Evolutionary conservation across 2,888 invertebrate genomes (phyloP).

Genomic region (Mesopsocus fuscifrons): DNA sequence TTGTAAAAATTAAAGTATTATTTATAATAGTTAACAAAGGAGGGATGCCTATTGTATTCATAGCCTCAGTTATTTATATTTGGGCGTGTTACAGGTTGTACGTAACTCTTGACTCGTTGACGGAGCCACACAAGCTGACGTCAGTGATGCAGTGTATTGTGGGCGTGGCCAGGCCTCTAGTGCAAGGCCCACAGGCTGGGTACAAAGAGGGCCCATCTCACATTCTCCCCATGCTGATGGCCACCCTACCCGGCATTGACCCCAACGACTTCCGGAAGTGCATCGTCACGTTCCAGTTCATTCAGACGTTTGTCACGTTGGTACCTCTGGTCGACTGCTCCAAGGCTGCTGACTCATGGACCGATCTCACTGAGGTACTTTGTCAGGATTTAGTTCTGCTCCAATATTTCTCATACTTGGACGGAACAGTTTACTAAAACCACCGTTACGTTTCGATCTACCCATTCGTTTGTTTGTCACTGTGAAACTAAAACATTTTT

Average conservation of each 20-base stretch:
- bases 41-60: no score
- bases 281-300: slow-evolving; percentile 55
- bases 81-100: slow-evolving; percentile 34
- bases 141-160: slow-evolving; percentile 51
- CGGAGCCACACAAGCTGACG: slow-evolving; percentile 70
- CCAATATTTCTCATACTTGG: no score
- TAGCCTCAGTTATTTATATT: no score
- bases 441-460: no score
- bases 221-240: slow-evolving; percentile 59
- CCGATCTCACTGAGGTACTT: slow-evolving; percentile 44
- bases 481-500: no score
- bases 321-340: slow-evolving; percentile 76
- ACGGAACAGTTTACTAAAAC: no score
- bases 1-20: no score
- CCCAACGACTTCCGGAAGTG: slow-evolving; percentile 69
- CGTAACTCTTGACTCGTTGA: slow-evolving; percentile 62
- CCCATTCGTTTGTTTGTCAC: no score
- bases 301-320: slow-evolving; percentile 54
- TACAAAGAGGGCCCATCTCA: slow-evolving; percentile 63
- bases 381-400: no score
- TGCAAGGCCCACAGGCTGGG: slow-evolving; percentile 25
- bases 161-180: slow-evolving; percentile 45
- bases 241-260: slow-evolving; percentile 73
- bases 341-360: slow-evolving; percentile 41
- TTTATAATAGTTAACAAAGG: no score